Percentiles rank a stretch among this genome's conserved stretches.
These are phyloP conservation scores for Myripristis jacobus DNA, from an alignment of 2,797 vertebrate species.

Conservation along the genomic window DNA sequence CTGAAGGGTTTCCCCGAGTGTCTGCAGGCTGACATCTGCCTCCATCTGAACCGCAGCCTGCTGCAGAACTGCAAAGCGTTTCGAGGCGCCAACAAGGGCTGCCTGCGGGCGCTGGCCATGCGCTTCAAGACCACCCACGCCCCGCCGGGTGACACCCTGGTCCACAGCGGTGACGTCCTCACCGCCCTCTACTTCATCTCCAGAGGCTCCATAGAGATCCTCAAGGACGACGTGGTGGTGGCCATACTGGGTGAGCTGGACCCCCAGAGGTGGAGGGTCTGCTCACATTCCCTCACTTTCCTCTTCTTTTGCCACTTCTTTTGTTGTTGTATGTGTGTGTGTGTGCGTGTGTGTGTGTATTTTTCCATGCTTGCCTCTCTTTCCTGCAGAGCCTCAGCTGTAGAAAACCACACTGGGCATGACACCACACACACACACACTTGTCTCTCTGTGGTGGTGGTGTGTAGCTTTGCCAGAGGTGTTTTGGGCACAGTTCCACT, in stretches of 20 bases:
- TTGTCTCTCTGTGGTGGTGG: conserved; percentile 4
- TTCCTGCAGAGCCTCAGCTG: conserved; percentile 8
- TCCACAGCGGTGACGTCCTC: conserved; percentile 96
- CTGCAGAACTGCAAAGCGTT: conserved; percentile 96
- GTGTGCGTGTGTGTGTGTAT: neutral
- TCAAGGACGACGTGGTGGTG: conserved; percentile 94
- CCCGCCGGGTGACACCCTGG: conserved; percentile 94
- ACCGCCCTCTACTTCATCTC: conserved; percentile 98
- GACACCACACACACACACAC: conserved; percentile 16
- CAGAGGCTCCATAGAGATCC: conserved; percentile 97
- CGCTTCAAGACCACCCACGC: conserved; percentile 97
- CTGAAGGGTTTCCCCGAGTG: conserved; percentile 98
- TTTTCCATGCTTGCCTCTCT: neutral
- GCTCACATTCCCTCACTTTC: neutral
- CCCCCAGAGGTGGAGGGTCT: too few species aligned
- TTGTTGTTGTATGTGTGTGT: neutral
- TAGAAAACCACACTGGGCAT: neutral
- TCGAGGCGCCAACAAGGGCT: conserved; percentile 94
- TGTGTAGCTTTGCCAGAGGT: conserved; percentile 70
- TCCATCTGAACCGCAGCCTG: conserved; percentile 94
- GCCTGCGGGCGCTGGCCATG: conserved; percentile 94
- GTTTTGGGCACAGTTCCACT: conserved; percentile 78
- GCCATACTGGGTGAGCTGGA: conserved; percentile 91
- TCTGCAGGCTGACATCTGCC: conserved; percentile 98
- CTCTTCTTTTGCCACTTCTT: neutral